These are phyloP conservation scores for Ammodytes marinus DNA, from an alignment of 2,113 vertebrate genomes.

Conservation along the genomic window DNA sequence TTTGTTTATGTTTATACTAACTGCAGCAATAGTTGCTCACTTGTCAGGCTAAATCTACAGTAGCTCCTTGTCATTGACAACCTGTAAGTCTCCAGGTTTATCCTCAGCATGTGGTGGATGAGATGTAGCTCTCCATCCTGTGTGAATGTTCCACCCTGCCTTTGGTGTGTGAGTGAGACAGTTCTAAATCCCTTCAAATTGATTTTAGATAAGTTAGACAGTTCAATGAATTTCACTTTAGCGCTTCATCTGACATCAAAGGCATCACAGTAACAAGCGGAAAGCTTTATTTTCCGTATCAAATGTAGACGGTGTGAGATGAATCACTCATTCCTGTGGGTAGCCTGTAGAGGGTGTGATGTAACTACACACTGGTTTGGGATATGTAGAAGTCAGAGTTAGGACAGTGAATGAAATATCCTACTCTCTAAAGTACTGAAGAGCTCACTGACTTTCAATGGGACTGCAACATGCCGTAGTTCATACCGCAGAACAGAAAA, in stretches of 20 bases:
- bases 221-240: background rate
- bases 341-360: conserved; percentile 29
- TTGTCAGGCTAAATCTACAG: background rate
- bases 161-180: conserved; percentile 20
- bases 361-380: conserved; percentile 29
- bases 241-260: conserved; percentile 37
- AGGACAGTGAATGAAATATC: background rate
- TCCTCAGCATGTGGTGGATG: background rate
- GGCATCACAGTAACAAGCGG: conserved; percentile 21
- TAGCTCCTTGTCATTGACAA: background rate
- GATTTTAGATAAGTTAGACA: conserved; percentile 8
- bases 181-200: conserved; percentile 8
- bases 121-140: background rate
- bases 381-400: conserved; percentile 2
- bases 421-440: background rate
- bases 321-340: conserved; percentile 3
- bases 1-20: too few relatives aligned
- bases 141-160: background rate
- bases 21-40: background rate
- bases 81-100: background rate
- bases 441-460: background rate
- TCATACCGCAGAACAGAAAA: background rate
- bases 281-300: conserved; percentile 10
- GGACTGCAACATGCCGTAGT: background rate
- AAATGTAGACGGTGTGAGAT: conserved; percentile 12